Evolutionary conservation across 2,797 vertebrate genomes (phyloP).

Genomic region (Chloroceryle inda): DNA sequence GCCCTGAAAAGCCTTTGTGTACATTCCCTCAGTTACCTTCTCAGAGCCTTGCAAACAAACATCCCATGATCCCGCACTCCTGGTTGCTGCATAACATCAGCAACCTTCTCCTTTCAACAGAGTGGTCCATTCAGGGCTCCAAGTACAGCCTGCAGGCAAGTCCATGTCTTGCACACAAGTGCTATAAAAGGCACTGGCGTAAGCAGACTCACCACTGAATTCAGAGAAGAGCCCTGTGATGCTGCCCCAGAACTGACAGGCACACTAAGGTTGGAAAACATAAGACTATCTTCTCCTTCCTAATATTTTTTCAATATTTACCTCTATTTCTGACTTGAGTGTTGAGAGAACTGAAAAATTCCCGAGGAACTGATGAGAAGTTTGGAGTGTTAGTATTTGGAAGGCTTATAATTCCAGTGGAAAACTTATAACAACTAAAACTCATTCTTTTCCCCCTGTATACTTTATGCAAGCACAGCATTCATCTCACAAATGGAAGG

Average conservation of each 20-base stretch:
- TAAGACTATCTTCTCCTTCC: background rate
- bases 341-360: background rate
- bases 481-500: background rate
- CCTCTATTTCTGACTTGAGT: background rate
- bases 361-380: background rate
- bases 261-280: background rate
- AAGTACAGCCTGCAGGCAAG: background rate
- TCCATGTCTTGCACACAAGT: background rate
- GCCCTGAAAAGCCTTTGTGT: background rate
- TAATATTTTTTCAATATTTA: background rate
- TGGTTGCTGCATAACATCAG: accelerated
- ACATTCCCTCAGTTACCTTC: background rate
- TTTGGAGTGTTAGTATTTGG: background rate
- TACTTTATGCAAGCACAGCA: background rate
- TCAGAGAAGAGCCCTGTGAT: background rate
- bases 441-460: no score
- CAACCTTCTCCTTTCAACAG: background rate
- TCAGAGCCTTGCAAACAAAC: background rate
- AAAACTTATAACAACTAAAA: background rate
- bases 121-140: background rate
- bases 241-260: background rate
- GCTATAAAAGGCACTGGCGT: accelerated
- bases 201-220: background rate
- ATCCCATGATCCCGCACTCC: background rate
- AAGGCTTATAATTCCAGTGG: background rate